Evolutionary conservation across 2,113 vertebrate genomes (phyloP).

Genomic region (Hystrix brachyura): DNA sequence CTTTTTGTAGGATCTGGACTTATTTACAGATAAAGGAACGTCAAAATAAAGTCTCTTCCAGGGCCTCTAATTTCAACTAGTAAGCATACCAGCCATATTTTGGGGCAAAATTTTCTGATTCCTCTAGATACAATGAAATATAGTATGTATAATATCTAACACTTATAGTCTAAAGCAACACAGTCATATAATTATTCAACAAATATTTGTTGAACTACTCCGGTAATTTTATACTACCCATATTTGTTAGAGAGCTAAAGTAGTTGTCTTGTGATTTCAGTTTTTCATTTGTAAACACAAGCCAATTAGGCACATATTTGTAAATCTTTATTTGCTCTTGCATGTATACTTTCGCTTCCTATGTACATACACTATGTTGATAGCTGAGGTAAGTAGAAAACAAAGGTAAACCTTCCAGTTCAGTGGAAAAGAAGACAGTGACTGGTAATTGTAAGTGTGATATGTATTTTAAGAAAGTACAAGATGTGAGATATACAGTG

Average conservation of each 20-base stretch:
- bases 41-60: not conserved
- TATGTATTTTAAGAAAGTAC: not conserved
- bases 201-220: not conserved
- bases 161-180: not conserved
- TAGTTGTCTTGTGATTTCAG: slow-evolving; percentile 12
- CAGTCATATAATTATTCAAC: not conserved
- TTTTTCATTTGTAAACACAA: slow-evolving; percentile 34
- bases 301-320: not conserved
- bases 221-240: not conserved
- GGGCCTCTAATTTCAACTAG: not conserved
- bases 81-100: not conserved
- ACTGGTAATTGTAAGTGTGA: not conserved
- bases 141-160: not conserved
- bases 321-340: not conserved
- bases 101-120: not conserved
- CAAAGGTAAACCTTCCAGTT: slow-evolving; percentile 25
- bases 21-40: not conserved
- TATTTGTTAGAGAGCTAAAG: slow-evolving; percentile 47
- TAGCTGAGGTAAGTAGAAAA: slow-evolving; percentile 6
- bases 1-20: not conserved
- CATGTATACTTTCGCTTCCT: not conserved
- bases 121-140: not conserved
- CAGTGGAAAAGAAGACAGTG: slow-evolving; percentile 40
- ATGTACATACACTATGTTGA: not conserved
- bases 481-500: not conserved